Evolutionary conservation across 2,797 vertebrate genomes (phyloP), one percentile per base, ranked within the genome.

Genomic region (Avahi laniger): DNA sequence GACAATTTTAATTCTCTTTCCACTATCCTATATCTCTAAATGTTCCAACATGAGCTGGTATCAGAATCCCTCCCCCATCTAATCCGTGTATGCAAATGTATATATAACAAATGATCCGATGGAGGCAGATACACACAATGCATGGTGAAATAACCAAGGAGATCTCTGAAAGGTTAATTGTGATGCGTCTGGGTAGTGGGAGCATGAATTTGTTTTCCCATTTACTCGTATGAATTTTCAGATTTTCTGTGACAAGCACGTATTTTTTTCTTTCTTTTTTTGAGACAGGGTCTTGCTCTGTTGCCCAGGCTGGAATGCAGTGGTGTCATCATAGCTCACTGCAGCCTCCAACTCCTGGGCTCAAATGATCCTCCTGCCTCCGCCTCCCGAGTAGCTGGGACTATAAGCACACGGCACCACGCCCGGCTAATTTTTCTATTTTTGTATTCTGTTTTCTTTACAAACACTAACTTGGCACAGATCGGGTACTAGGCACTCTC

Each of bases 321-420:
- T 52, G 50, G 17, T 5, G 0, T n/a, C 63, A 63, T 33, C 61
- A 8, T n/a, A 65, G 63, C 30, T 65, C 63, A 65, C 63, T 8
- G 33, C 33, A 65, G 18, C 3, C 33, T 65, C 17, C 3, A 65
- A 65, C 33, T n/a, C 33, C 63, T 65, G 33, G 63, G 63, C 63
- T 65, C 33, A 65, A 65, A 33, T 0, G 3, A 65, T n/a, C 63
- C 33, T 65, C 63, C 63, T 65, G 63, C 63, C 15, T 65, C 33
- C 8, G 33, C 63, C 33, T 65, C 63, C 28, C 3, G 0, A n/a
- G 63, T n/a, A 0, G 63, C 63, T 65, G 63, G 63, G 7, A 4
- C 17, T 65, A 4, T 3, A 11, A 7, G 57, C 1, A 0, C 4
- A 4, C 10, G 4, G 4, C 57, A 65, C 63, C 15, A 65, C 6